Percentiles rank a stretch among this genome's conserved stretches.
These are phyloP conservation scores for Styela clava DNA, from an alignment of 23 tunicate species.

Conservation along the genomic window DNA sequence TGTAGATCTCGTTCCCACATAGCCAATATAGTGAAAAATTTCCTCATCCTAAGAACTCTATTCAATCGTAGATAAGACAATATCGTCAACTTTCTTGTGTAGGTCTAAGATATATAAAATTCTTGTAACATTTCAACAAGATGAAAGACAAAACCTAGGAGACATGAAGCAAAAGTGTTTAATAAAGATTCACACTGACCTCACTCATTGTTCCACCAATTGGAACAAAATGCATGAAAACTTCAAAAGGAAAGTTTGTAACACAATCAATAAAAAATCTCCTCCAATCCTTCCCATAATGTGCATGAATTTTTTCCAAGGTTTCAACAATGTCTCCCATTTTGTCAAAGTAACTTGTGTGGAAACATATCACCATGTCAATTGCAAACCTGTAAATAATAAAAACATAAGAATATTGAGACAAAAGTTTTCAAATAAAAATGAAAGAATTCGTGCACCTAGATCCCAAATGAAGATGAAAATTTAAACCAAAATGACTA, in stretches of 20 bases:
- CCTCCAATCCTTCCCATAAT: constrained; percentile 41
- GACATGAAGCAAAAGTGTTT: no score
- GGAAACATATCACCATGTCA: constrained; percentile 76
- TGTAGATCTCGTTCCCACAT: constrained; percentile 65
- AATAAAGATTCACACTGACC: no score
- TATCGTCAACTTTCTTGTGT: constrained; percentile 26
- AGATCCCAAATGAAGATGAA: no score
- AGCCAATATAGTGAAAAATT: constrained; percentile 36
- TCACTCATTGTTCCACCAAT: not conserved
- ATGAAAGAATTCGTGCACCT: no score
- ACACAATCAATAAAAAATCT: constrained; percentile 62
- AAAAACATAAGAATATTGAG: not conserved
- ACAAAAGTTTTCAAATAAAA: not conserved
- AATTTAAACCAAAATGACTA: no score
- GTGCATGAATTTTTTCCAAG: constrained; percentile 30
- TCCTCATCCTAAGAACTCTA: constrained; percentile 61
- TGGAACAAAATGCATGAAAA: constrained; percentile 29
- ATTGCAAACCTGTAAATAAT: constrained; percentile 48
- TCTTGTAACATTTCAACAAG: not conserved
- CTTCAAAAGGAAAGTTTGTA: constrained; percentile 58
- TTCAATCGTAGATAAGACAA: constrained; percentile 39
- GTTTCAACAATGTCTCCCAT: constrained; percentile 51
- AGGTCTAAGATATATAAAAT: not conserved
- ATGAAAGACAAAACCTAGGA: not conserved
- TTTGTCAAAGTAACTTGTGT: constrained; percentile 66